A percentile compares a stretch with the other conserved stretches of the same genome.
These are phyloP conservation scores for Nerophis lumbriciformis DNA, from an alignment of 2,113 vertebrate species.

Conservation along the genomic window DNA sequence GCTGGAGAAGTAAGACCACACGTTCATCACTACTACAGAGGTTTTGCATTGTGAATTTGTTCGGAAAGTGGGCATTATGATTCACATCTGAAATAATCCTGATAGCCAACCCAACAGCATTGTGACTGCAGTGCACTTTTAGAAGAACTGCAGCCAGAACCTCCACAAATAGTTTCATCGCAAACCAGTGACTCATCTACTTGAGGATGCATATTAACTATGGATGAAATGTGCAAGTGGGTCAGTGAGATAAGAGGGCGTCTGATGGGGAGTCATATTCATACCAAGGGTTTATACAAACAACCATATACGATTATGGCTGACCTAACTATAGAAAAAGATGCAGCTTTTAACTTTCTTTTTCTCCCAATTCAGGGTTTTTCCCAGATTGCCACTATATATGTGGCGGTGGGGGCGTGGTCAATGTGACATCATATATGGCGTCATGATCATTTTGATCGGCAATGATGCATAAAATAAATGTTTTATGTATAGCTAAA, in stretches of 20 bases:
- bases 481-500: too few relatives aligned
- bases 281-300: not conserved
- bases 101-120: not conserved
- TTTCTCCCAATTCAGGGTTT: not conserved
- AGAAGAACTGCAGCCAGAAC: not conserved
- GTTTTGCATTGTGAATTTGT: not conserved
- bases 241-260: constrained; percentile 18
- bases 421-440: too few relatives aligned
- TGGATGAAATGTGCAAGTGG: constrained; percentile 41
- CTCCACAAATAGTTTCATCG: constrained; percentile 2
- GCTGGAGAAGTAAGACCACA: constrained; percentile 89
- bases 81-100: too few relatives aligned
- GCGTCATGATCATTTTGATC: too few relatives aligned
- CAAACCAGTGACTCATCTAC: not conserved
- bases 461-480: too few relatives aligned
- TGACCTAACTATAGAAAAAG: not conserved
- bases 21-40: not conserved
- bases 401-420: too few relatives aligned
- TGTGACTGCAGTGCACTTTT: not conserved
- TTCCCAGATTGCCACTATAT: too few relatives aligned
- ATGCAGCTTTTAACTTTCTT: not conserved
- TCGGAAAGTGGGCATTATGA: not conserved
- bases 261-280: not conserved
- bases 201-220: constrained; percentile 28
- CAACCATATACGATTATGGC: not conserved